These are phyloP conservation scores for Bombus waltoni DNA, from an alignment of 1,140 invertebrate genomes.

Conservation along the genomic window DNA sequence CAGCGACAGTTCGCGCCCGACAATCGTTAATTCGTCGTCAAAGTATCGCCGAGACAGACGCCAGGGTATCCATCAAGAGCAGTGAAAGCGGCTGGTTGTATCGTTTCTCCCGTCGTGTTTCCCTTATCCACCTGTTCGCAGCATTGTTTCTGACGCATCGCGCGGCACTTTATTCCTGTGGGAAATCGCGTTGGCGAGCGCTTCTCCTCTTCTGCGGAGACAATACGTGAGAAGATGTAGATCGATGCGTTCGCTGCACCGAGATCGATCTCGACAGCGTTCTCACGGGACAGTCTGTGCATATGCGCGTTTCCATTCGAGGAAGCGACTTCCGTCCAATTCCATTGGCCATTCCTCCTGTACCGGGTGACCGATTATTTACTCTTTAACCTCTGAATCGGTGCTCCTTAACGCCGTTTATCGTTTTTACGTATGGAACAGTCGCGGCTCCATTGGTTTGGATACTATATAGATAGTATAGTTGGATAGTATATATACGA, in stretches of 20 bases:
- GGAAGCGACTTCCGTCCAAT: neutral
- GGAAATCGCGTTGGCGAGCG: constrained; percentile 5
- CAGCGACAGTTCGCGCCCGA: neutral
- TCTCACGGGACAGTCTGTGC: neutral
- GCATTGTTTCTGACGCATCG: constrained; percentile 26
- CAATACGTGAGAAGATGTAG: constrained; percentile 33
- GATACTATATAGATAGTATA: no score
- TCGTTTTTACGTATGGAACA: no score
- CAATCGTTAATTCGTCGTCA: constrained; percentile 1
- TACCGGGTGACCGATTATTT: neutral
- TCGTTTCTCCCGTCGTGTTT: constrained; percentile 26
- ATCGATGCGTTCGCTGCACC: constrained; percentile 13
- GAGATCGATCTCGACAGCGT: constrained; percentile 2
- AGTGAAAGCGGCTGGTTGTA: constrained; percentile 30
- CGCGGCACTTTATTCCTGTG: constrained; percentile 9
- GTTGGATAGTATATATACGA: no score
- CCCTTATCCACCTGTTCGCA: constrained; percentile 37
- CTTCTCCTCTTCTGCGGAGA: neutral
- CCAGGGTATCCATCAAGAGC: neutral
- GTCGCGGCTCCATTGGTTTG: no score
- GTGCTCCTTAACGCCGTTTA: no score
- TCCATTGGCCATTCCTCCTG: neutral
- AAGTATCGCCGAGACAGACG: neutral
- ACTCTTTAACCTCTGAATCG: neutral
- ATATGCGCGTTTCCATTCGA: neutral